A percentile compares a stretch with the other conserved stretches of the same genome.
These are phyloP conservation scores for Calonectris borealis DNA, from an alignment of 2,113 vertebrate species.

Conservation along the genomic window DNA sequence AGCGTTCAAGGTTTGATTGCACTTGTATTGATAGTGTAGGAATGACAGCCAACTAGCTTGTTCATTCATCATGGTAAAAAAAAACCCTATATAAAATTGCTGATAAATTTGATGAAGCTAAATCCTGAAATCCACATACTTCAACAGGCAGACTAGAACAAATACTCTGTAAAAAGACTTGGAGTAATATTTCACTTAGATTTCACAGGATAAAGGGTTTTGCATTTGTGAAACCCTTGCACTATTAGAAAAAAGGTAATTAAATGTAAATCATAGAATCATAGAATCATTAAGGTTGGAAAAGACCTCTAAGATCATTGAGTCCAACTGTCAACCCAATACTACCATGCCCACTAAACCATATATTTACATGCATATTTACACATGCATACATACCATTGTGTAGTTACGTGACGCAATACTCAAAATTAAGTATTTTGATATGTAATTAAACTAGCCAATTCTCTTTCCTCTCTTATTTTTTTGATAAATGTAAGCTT, in stretches of 20 bases:
- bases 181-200: background rate
- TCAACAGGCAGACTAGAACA: background rate
- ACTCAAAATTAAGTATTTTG: background rate
- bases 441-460: background rate
- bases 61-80: background rate
- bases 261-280: background rate
- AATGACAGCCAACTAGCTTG: background rate
- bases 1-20: background rate
- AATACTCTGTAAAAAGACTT: background rate
- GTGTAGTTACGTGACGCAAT: background rate
- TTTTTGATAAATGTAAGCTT: background rate
- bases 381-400: background rate
- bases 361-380: background rate
- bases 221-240: background rate
- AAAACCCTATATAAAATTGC: background rate
- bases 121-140: background rate
- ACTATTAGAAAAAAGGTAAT: background rate
- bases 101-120: background rate
- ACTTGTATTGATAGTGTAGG: background rate
- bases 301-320: no score
- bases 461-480: background rate
- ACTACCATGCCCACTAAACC: no score
- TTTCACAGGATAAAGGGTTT: background rate
- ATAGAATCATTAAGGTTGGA: no score
- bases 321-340: no score